phyloP scores from a whole-genome alignment of 2,113 vertebrate genomes.

The Gymnobelideus leadbeateri region DNA sequence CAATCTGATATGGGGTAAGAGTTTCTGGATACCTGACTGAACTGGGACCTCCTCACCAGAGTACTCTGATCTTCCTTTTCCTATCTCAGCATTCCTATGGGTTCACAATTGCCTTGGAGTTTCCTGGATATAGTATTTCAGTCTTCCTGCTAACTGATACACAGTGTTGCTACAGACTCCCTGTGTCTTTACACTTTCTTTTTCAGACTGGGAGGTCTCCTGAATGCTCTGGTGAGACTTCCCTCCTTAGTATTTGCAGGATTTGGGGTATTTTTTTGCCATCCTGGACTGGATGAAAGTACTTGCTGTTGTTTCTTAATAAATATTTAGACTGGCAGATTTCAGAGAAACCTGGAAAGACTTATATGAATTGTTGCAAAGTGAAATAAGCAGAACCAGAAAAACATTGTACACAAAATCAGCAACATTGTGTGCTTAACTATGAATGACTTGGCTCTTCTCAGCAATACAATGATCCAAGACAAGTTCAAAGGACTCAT shows the following conservation, averaged over 20 bases:
- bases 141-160: not conserved
- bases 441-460: too few species aligned
- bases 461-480: too few species aligned
- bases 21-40: not conserved
- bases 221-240: not conserved
- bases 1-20: not conserved
- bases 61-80: not conserved
- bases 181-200: not conserved
- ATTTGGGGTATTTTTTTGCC: not conserved
- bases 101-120: not conserved
- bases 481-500: too few species aligned
- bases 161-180: not conserved
- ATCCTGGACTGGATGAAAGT: not conserved
- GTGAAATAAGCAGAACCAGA: too few species aligned
- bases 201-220: not conserved
- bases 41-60: too few species aligned
- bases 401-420: too few species aligned
- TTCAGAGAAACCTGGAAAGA: too few species aligned
- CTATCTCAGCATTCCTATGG: not conserved
- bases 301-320: too few species aligned
- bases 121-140: not conserved
- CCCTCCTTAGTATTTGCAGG: not conserved
- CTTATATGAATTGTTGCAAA: too few species aligned
- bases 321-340: too few species aligned
- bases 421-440: too few species aligned